Evolutionary conservation across 1,140 invertebrate species (phyloP).

Genomic region (Nephotettix cincticeps): DNA sequence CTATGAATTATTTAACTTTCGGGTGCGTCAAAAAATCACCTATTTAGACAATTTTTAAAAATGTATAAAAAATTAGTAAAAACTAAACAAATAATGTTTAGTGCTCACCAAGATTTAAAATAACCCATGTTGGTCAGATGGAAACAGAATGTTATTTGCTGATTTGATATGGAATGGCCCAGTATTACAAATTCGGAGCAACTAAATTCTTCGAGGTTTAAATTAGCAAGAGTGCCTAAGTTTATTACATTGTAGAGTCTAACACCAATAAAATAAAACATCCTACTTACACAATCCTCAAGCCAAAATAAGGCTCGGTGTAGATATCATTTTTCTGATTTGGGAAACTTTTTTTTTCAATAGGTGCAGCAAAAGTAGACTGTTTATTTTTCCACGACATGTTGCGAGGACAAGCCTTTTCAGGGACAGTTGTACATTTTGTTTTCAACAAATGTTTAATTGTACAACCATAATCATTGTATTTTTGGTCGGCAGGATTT

Average conservation of each 20-base stretch:
- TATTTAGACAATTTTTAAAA: no score
- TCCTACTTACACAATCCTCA: conserved; percentile 57
- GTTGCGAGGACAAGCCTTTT: not conserved
- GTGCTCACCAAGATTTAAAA: no score
- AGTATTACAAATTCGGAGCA: not conserved
- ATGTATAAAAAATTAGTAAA: no score
- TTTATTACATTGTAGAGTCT: not conserved
- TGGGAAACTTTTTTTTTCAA: no score
- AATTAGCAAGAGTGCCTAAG: not conserved
- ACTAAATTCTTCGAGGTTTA: not conserved
- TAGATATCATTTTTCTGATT: conserved; percentile 51
- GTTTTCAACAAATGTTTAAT: conserved; percentile 59
- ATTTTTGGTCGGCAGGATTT: conserved; percentile 67
- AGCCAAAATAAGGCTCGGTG: conserved; percentile 77
- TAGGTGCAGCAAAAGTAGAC: conserved; percentile 15
- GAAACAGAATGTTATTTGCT: not conserved
- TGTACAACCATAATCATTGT: conserved; percentile 64
- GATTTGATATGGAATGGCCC: not conserved
- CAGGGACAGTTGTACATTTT: not conserved
- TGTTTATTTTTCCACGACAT: conserved; percentile 33
- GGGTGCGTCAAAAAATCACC: no score
- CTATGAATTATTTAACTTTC: no score
- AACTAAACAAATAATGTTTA: no score
- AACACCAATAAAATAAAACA: not conserved
- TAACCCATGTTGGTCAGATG: not conserved